Evolutionary conservation across 2,113 vertebrate species (phyloP).

Genomic region (Lycaon pictus): DNA sequence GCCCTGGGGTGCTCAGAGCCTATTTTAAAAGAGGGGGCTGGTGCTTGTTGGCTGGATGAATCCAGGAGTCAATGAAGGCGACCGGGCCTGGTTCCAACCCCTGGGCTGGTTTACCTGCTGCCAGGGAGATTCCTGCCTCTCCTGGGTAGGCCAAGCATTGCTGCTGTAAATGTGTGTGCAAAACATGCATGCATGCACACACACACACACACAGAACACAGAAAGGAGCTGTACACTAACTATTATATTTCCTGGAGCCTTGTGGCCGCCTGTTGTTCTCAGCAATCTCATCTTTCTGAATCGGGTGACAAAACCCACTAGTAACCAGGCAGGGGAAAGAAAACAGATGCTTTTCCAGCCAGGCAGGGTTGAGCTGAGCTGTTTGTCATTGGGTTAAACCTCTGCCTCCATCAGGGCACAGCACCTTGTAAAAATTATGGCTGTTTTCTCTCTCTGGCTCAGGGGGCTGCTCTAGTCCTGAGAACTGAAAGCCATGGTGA

Average conservation of each 20-base stretch:
- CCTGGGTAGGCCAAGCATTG: conserved; percentile 35
- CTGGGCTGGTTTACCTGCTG: not conserved
- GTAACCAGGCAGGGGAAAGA: conserved; percentile 45
- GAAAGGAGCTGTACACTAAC: conserved; percentile 22
- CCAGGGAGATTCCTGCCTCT: conserved; percentile 73
- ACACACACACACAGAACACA: not conserved
- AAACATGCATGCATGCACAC: not conserved
- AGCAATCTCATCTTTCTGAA: conserved; percentile 53
- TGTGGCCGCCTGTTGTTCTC: not conserved
- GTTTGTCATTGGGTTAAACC: not conserved
- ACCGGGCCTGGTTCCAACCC: conserved; percentile 1
- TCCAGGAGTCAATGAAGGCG: not conserved
- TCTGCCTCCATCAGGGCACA: not conserved
- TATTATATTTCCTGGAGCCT: not conserved
- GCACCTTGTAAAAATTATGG: not conserved
- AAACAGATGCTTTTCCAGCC: not conserved
- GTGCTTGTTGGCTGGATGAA: too few relatives aligned
- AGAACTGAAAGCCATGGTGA: not conserved
- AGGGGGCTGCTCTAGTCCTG: not conserved
- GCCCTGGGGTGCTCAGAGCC: too few relatives aligned
- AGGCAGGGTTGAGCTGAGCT: not conserved
- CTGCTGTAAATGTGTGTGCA: conserved; percentile 67
- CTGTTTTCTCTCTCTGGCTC: not conserved
- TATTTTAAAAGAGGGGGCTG: not conserved
- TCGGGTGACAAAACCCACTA: conserved; percentile 61